Conservation (phyloP, 2,797 vertebrate genomes). For the Hydrocynus forskahlii region DNA sequence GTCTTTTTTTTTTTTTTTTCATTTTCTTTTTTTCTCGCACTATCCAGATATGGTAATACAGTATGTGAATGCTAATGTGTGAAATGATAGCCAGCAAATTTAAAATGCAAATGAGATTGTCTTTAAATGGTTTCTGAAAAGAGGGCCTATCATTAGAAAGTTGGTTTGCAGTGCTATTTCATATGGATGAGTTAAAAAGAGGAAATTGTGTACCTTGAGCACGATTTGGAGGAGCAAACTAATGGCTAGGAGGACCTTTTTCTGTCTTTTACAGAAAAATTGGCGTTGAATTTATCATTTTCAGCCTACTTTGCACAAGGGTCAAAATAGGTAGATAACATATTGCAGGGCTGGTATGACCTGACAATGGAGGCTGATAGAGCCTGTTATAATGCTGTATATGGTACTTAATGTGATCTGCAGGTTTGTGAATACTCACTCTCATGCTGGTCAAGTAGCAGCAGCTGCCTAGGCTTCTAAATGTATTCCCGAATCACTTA, state of each 20-base stretch:
- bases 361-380: slow-evolving; percentile 14
- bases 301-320: slow-evolving; percentile 33
- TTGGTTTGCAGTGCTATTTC: slow-evolving; percentile 53
- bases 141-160: slow-evolving; percentile 54
- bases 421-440: slow-evolving; percentile 23
- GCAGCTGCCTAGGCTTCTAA: slow-evolving; percentile 10
- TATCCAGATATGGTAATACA: slow-evolving; percentile 23
- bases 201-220: slow-evolving; percentile 32
- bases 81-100: slow-evolving; percentile 36
- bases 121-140: slow-evolving; percentile 55
- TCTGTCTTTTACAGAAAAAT: slow-evolving; percentile 5
- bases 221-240: slow-evolving; percentile 44
- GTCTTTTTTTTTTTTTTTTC: background rate
- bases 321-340: slow-evolving; percentile 15
- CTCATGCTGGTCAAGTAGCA: slow-evolving; percentile 16
- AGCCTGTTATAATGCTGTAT: slow-evolving; percentile 11
- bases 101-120: slow-evolving; percentile 56
- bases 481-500: slow-evolving; percentile 32
- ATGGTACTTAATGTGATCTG: slow-evolving; percentile 27
- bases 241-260: slow-evolving; percentile 38
- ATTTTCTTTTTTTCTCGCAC: background rate
- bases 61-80: slow-evolving; percentile 43
- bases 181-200: slow-evolving; percentile 52
- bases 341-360: slow-evolving; percentile 31
- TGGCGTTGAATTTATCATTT: slow-evolving; percentile 38